Evolutionary conservation across 2,888 invertebrate species (phyloP).

Genomic region (Cephonodes hylas): DNA sequence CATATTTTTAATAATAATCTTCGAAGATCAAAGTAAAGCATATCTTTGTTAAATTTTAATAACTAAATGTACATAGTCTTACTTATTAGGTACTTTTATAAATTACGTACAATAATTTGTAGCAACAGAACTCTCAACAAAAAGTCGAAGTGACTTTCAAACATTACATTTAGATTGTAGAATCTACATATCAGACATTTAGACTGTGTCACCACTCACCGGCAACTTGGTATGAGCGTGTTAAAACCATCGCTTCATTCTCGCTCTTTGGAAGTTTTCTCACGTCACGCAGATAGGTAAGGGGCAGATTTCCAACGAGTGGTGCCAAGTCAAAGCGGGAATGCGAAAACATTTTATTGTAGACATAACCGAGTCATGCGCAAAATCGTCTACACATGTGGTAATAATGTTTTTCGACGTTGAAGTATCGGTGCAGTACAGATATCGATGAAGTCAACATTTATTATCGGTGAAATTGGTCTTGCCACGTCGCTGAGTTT

Average conservation of each 20-base stretch:
- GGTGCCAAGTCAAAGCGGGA: conserved; percentile 1
- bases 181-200: background rate
- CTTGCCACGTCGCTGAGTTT: background rate
- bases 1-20: no score
- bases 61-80: no score
- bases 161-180: background rate
- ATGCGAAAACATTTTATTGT: background rate
- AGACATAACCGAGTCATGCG: background rate
- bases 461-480: background rate
- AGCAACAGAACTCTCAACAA: no score
- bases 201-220: background rate
- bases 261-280: background rate
- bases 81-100: no score
- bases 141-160: no score
- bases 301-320: conserved; percentile 5
- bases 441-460: background rate
- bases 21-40: no score
- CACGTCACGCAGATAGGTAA: conserved; percentile 6
- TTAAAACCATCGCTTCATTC: background rate
- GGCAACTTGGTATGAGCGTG: background rate
- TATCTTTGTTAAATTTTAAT: no score
- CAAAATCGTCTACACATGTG: background rate
- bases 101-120: no score
- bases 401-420: background rate
- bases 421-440: background rate